Conservation (phyloP, 2,113 vertebrate species). For the Oryzias javanicus region DNA sequence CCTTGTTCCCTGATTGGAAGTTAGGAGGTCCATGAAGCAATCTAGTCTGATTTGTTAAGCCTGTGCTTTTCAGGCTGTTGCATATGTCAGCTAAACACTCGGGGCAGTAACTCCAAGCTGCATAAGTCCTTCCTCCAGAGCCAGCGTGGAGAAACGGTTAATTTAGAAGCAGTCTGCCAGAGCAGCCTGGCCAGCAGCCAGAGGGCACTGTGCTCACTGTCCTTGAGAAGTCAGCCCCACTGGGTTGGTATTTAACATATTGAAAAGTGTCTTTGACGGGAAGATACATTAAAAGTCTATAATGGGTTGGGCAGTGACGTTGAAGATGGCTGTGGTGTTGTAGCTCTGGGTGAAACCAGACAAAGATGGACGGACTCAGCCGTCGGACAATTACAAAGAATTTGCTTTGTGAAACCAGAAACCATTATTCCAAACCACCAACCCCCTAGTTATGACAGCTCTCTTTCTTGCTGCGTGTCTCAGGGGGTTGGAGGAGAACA, state of each 20-base stretch:
- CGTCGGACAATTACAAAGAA: constrained; percentile 71
- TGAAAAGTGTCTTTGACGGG: constrained; percentile 76
- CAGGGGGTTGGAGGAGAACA: constrained; percentile 63
- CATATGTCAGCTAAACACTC: constrained; percentile 64
- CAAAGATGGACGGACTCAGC: constrained; percentile 71
- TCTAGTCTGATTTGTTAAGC: constrained; percentile 79
- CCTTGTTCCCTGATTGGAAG: constrained; percentile 57
- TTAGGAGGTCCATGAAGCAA: constrained; percentile 66
- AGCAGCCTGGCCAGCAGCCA: constrained; percentile 77
- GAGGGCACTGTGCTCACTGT: constrained; percentile 75
- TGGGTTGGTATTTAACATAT: constrained; percentile 77
- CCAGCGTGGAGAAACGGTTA: constrained; percentile 71
- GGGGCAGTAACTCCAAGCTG: constrained; percentile 65
- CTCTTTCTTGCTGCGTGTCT: constrained; percentile 62
- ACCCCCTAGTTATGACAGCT: constrained; percentile 67
- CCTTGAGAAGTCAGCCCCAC: constrained; percentile 76
- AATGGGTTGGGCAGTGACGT: constrained; percentile 67
- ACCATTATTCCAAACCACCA: constrained; percentile 64
- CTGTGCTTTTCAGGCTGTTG: constrained; percentile 70
- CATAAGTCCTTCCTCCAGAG: constrained; percentile 71
- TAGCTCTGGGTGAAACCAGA: constrained; percentile 74
- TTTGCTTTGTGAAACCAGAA: constrained; percentile 73
- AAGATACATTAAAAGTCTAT: constrained; percentile 78
- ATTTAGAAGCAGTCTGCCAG: constrained; percentile 81
- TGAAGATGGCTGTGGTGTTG: constrained; percentile 59